Evolutionary conservation across 2,888 invertebrate species (phyloP), one percentile per base, ranked within the genome.

Genomic region (Drosophila subsilvestris): DNA sequence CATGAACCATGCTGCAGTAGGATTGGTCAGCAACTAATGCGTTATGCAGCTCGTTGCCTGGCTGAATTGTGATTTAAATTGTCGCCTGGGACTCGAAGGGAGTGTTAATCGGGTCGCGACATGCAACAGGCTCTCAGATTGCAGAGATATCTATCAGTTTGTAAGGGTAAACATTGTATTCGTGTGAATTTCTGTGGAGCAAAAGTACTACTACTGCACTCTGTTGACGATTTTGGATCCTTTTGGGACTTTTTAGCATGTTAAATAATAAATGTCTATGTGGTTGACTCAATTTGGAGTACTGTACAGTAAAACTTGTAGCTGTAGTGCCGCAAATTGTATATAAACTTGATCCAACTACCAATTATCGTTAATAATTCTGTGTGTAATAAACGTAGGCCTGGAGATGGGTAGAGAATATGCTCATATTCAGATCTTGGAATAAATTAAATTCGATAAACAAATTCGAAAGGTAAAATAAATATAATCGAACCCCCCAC

Each of bases 61-160:
- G 3, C 2, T 27, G 4, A 25, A 22, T 25, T 43, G 57, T 14
- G 14, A 4, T 3, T 20, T 17, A 50, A 29, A 2, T 1, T 12
- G n/a, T 9, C 32, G 9, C 37, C 9, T 5, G 65, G 44, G 68
- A 67, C 1, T 17, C 9, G 7, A 1, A 5, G 12, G 10, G 22
- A 10, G 10, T 14, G 27, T 2, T 27, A 48, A 65, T 29, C 20
- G 29, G 17, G 45, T 1, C 32, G 17, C 25, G 32, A 53, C 65
- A 65, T 66, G 65, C 65, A 65, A 65, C 14, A 17, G 27, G 25
- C 2, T 12, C 44, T 29, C 22, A 0, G 4, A 44, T 57, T 57
- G 44, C n/a, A 17, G 5, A n/a, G 17, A 32, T 6, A 37, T 37
- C 37, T 37, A 37, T n/a, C 5, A n/a, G 14, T 7, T n/a, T 37